Conservation (phyloP, 2,113 vertebrate genomes). For the Tychaedon coryphoeus region DNA sequence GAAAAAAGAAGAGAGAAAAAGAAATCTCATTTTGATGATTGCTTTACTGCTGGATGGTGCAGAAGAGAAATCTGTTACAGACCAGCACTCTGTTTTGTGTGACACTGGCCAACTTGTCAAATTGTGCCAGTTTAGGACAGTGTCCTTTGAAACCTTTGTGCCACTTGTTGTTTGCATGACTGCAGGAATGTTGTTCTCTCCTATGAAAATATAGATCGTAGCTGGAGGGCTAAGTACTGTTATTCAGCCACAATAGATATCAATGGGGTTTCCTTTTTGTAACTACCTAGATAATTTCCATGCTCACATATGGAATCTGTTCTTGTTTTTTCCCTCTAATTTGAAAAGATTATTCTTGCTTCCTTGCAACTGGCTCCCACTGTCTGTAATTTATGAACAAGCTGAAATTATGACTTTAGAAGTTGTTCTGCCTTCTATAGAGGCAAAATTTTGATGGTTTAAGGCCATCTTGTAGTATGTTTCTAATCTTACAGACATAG, state of each 20-base stretch:
- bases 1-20: background rate
- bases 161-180: slow-evolving; percentile 3
- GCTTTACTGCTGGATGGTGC: background rate
- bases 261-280: slow-evolving; percentile 19
- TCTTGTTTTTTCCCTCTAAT: slow-evolving; percentile 39
- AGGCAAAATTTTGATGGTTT: background rate
- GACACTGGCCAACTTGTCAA: background rate
- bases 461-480: background rate
- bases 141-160: slow-evolving; percentile 6
- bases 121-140: background rate
- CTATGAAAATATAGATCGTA: slow-evolving; percentile 3
- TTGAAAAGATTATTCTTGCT: slow-evolving; percentile 53
- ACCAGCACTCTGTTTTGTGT: background rate
- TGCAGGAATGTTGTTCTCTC: background rate
- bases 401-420: slow-evolving; percentile 41
- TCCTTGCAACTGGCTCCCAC: slow-evolving; percentile 67
- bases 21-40: background rate
- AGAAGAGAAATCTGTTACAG: background rate
- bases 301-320: slow-evolving; percentile 26
- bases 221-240: background rate
- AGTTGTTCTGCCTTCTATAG: background rate
- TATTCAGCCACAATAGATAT: background rate
- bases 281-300: slow-evolving; percentile 38
- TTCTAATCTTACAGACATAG: background rate
- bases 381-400: slow-evolving; percentile 33